Percentiles rank a stretch among this genome's conserved stretches.
Conservation (phyloP, 2,888 invertebrate genomes). For the Drosophila anomelani region DNA sequence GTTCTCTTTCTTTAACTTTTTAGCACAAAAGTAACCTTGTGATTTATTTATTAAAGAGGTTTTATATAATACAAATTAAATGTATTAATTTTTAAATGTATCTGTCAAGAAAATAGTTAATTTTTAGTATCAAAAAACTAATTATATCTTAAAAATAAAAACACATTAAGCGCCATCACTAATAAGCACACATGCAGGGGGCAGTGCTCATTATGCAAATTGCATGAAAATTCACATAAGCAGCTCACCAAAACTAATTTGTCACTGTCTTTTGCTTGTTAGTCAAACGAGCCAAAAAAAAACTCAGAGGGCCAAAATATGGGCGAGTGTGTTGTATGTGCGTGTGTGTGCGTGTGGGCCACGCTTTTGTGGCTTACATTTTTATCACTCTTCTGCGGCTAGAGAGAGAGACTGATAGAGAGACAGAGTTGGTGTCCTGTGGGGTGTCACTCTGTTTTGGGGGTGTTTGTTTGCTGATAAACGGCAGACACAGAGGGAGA, state of each 20-base stretch:
- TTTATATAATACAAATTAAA: too few species aligned
- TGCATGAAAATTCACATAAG: constrained; percentile 77
- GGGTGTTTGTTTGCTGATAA: constrained; percentile 66
- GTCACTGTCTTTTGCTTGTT: constrained; percentile 80
- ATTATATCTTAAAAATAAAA: neutral
- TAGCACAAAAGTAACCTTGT: too few species aligned
- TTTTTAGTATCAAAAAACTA: neutral
- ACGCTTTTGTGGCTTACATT: constrained; percentile 76
- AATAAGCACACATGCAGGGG: constrained; percentile 27
- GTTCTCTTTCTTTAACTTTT: too few species aligned
- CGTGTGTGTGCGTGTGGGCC: constrained; percentile 44
- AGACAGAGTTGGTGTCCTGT: constrained; percentile 27
- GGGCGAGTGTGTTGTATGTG: constrained; percentile 24
- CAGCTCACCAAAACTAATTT: constrained; percentile 80
- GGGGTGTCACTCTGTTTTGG: constrained; percentile 25
- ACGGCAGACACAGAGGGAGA: constrained; percentile 25
- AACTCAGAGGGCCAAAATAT: constrained; percentile 15
- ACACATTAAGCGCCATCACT: constrained; percentile 1
- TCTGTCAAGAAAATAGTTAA: too few species aligned
- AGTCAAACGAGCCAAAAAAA: constrained; percentile 67
- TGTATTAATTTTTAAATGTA: too few species aligned
- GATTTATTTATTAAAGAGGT: too few species aligned
- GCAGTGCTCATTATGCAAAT: constrained; percentile 76
- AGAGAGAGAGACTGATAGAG: neutral
- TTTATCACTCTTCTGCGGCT: constrained; percentile 70